These are phyloP conservation scores for Antheraea mylitta DNA, from an alignment of 1,140 invertebrate species.

Conservation along the genomic window DNA sequence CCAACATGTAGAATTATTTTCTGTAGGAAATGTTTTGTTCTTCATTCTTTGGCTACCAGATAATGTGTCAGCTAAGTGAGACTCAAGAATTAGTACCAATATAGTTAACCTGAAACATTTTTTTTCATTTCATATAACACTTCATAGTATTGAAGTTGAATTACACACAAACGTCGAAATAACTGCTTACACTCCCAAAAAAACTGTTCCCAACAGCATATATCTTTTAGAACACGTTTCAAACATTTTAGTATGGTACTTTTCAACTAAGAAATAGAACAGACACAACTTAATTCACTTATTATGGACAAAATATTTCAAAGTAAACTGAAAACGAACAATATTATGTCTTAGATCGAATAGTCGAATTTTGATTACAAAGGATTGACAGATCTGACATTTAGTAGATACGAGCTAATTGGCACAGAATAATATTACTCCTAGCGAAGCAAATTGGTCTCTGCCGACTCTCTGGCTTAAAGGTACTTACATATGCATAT, in stretches of 20 bases:
- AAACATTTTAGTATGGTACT: constrained; percentile 43
- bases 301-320: too few species aligned
- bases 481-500: too few species aligned
- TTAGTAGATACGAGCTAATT: too few species aligned
- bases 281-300: too few species aligned
- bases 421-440: too few species aligned
- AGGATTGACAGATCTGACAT: too few species aligned
- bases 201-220: constrained; percentile 64
- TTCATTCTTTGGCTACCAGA: constrained; percentile 72
- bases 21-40: constrained; percentile 82
- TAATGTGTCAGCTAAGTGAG: constrained; percentile 82
- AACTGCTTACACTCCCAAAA: constrained; percentile 56
- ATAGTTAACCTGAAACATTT: constrained; percentile 83
- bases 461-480: too few species aligned
- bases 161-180: neutral
- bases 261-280: too few species aligned
- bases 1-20: constrained; percentile 88
- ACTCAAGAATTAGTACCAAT: constrained; percentile 88
- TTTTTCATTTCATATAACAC: neutral
- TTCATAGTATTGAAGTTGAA: neutral
- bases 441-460: too few species aligned
- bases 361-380: too few species aligned
- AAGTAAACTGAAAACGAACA: too few species aligned
- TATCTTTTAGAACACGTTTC: constrained; percentile 69
- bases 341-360: too few species aligned